These are phyloP conservation scores for Eubasilissa regina DNA, from an alignment of 1,140 invertebrate genomes.

Conservation along the genomic window DNA sequence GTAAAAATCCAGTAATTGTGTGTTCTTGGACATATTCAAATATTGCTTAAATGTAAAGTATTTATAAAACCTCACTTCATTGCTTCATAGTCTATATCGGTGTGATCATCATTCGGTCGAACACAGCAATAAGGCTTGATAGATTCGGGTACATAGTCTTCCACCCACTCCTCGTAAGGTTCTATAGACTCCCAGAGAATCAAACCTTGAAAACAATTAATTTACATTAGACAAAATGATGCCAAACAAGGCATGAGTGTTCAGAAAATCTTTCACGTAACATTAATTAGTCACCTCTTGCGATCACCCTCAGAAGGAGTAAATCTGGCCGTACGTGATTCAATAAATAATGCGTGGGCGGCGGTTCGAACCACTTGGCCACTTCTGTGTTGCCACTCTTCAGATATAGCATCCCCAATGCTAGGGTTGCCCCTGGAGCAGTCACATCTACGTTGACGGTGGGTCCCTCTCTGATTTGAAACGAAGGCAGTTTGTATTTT, in stretches of 20 bases:
- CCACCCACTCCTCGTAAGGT: slow-evolving; percentile 89
- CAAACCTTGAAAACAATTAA: slow-evolving; percentile 68
- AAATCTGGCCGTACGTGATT: slow-evolving; percentile 96
- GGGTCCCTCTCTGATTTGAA: slow-evolving; percentile 92
- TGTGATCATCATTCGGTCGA: slow-evolving; percentile 78
- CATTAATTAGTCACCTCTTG: slow-evolving; percentile 61
- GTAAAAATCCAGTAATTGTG: no score
- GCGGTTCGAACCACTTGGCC: slow-evolving; percentile 94
- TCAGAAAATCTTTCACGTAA: neutral
- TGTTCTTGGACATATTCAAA: no score
- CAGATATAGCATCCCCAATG: slow-evolving; percentile 94
- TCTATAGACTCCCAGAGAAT: slow-evolving; percentile 91
- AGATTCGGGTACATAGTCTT: slow-evolving; percentile 84
- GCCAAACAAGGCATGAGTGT: neutral
- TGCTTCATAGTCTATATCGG: slow-evolving; percentile 91
- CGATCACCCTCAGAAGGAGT: slow-evolving; percentile 86
- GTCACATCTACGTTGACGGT: slow-evolving; percentile 95
- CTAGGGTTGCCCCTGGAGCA: slow-evolving; percentile 94
- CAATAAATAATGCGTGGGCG: slow-evolving; percentile 91
- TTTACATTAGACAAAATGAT: neutral
- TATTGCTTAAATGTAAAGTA: no score
- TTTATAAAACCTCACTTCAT: slow-evolving; percentile 83
- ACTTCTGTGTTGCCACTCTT: slow-evolving; percentile 89
- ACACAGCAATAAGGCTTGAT: slow-evolving; percentile 82
- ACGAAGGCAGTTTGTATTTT: slow-evolving; percentile 88